Percentiles rank a stretch among this genome's conserved stretches.
These are phyloP conservation scores for Acrocephalus scirpaceus DNA, from an alignment of 2,797 vertebrate genomes.

Conservation along the genomic window DNA sequence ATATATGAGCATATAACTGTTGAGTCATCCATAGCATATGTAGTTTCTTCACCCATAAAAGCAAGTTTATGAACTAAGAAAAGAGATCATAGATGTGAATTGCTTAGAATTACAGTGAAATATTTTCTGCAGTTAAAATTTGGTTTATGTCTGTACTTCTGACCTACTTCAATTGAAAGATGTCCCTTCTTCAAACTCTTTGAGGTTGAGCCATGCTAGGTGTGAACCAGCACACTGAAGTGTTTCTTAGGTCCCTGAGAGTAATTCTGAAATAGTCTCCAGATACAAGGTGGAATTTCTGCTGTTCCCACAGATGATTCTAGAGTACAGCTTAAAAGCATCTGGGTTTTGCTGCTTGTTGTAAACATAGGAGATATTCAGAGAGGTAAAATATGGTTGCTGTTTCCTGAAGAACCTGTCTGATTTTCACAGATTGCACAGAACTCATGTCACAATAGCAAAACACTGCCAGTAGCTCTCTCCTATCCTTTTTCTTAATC, in stretches of 20 bases:
- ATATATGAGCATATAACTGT: background rate
- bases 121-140: background rate
- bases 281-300: background rate
- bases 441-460: background rate
- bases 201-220: background rate
- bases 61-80: background rate
- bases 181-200: background rate
- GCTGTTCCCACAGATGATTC: background rate
- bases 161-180: background rate
- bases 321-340: background rate
- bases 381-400: background rate
- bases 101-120: background rate
- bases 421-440: background rate
- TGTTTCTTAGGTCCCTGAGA: background rate
- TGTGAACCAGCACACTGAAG: fast-evolving
- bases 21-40: background rate
- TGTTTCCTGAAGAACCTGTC: background rate
- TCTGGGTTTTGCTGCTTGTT: background rate
- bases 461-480: background rate
- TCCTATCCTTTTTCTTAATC: background rate
- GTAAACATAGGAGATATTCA: background rate
- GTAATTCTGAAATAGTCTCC: background rate
- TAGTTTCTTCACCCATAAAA: background rate
- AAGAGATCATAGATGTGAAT: background rate
- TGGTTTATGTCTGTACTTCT: background rate